Percentiles rank a stretch among this genome's conserved stretches.
These are phyloP conservation scores for Neolamprologus longior DNA, from an alignment of 2,113 vertebrate species.

Conservation along the genomic window DNA sequence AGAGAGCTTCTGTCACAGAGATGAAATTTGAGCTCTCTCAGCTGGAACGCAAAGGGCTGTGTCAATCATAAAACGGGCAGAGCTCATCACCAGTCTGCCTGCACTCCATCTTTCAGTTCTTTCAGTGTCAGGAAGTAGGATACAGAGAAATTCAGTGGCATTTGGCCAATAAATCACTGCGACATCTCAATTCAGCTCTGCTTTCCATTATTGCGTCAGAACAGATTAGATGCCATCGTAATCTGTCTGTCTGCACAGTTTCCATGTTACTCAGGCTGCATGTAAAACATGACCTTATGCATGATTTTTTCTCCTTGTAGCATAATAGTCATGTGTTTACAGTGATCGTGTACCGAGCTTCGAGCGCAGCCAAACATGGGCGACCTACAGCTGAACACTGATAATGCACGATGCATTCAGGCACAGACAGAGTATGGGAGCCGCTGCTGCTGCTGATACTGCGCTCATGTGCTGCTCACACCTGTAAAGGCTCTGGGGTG, in stretches of 20 bases:
- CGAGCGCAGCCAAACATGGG: neutral
- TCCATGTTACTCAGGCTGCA: neutral
- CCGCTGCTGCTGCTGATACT: accelerated
- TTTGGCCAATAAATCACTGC: neutral
- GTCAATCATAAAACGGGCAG: neutral
- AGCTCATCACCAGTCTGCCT: neutral
- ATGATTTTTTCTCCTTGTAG: neutral
- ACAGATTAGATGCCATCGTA: neutral
- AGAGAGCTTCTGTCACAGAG: neutral
- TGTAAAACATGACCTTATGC: accelerated
- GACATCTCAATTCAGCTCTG: accelerated
- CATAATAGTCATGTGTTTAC: accelerated
- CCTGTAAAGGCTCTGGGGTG: accelerated
- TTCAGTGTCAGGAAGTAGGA: neutral
- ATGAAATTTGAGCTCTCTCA: neutral
- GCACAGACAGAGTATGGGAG: neutral
- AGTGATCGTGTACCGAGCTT: neutral
- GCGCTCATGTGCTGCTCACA: neutral
- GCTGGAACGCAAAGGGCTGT: neutral
- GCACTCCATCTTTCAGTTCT: neutral
- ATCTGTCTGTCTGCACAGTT: neutral
- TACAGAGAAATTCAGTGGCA: neutral
- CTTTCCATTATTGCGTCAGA: neutral
- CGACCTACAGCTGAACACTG: neutral
- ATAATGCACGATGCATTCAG: neutral